Evolutionary conservation across 2,113 vertebrate species (phyloP), one percentile per base, ranked within the genome.

Genomic region (Phalacrocorax carbo): DNA sequence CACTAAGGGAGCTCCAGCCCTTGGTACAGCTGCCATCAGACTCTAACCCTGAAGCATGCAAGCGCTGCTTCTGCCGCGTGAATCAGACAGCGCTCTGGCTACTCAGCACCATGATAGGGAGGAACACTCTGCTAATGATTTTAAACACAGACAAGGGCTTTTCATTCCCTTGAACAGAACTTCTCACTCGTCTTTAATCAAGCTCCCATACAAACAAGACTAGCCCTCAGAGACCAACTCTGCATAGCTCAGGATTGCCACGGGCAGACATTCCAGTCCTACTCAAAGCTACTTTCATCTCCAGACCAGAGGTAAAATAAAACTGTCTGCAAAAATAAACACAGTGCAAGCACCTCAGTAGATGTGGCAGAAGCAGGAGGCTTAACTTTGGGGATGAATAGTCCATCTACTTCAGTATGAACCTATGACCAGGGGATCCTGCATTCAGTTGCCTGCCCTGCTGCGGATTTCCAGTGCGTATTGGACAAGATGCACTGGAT

Each of bases 111-210:
- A 7, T 5, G 14, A 25, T 0, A 32, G 16, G 19, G 10, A 77
- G 20, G 11, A 94, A 79, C 4, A 19, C 6, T 71, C 65, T 73
- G 34, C 30, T 73, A 22, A 61, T 0, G 1, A 20, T 49, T 88
- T 87, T 70, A 70, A 83, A 75, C 19, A 66, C 19, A 88, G 58
- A 62, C 52, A 82, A 46, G 57, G 30, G 40, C 8, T 83, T 83
- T 88, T 49, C 25, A n/a, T 78, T 54, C 38, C 27, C 65, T 80
- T 38, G 20, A 94, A 81, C 27, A 80, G 46, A 93, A 57, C 25
- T 92, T 90, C 29, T 80, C 48, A 38, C 38, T 86, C 40, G 58
- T 66, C 51, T 91, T 96, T 81, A 83, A 77, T 82, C 49, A 58
- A 72, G 49, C 8, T 72, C 32, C 51, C 30, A 69, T 18, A 77